Evolutionary conservation across 2,797 vertebrate species (phyloP), one percentile per base, ranked within the genome.

Genomic region (Sus cebifrons): DNA sequence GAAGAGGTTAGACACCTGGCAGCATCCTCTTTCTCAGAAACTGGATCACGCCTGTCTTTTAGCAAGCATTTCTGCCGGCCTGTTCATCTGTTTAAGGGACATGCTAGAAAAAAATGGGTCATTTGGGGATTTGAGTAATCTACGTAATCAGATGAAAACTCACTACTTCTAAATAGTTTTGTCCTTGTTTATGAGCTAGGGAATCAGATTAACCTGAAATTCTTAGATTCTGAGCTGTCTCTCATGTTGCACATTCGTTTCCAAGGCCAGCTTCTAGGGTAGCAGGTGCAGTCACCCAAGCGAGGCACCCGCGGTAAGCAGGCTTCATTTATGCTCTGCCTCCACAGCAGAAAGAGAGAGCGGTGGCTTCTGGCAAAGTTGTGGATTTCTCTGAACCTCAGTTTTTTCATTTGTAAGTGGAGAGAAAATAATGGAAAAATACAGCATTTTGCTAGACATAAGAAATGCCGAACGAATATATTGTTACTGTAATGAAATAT

Each of bases 81-180:
- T 88, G 32, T 89, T 97, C 92, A 71, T 90, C 52, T 86, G 96
- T 95, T 90, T 67, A 82, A 93, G 54, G 89, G 89, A 91, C 23
- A 62, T 1, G 1, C 77, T 56, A 14, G 3, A 27, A 65, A 87
- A 82, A 81, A 94, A 90, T 62, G 67, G 93, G 93, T 97, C 89
- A 95, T 77, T 89, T 84, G 40, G 89, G 81, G 82, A 97, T 96
- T 97, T 92, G 56, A 93, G n/a, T 96, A 91, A 88, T 92, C 12
- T 27, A 87, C 94, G 54, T 89, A 70, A 96, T 88, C 82, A 89
- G 62, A 71, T 83, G 67, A 81, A 95, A 95, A 64, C 27, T 68
- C 94, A 93, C 17, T 68, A 20, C 56, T 67, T 92, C 56, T 94
- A 32, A 75, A 16, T 70, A 94, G 27, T 70, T 91, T 67, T 75